Conservation (phyloP, 2,888 invertebrate species). For the Nematopogon swammerdamellus region DNA sequence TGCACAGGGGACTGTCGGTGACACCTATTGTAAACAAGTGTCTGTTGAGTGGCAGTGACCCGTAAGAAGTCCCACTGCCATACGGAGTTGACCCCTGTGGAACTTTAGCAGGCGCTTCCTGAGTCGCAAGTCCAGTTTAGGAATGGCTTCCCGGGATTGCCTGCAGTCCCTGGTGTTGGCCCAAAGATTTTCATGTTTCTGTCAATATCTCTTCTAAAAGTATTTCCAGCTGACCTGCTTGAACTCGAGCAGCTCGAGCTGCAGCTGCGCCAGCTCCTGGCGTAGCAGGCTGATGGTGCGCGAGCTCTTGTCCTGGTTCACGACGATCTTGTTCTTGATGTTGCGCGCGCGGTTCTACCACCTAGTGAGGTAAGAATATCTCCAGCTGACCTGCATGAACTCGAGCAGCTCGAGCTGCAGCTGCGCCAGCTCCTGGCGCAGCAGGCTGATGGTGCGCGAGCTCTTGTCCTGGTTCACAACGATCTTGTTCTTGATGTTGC, state of each 20-base stretch:
- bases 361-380: too few species aligned
- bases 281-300: slow-evolving; percentile 85
- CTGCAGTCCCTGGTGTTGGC: too few species aligned
- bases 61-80: too few species aligned
- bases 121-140: too few species aligned
- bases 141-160: too few species aligned
- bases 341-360: slow-evolving; percentile 95
- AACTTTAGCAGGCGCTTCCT: too few species aligned
- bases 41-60: too few species aligned
- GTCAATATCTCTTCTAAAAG: too few species aligned
- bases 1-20: too few species aligned
- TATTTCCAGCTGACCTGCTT: slow-evolving; percentile 77
- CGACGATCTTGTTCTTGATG: slow-evolving; percentile 90
- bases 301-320: slow-evolving; percentile 88
- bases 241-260: slow-evolving; percentile 88
- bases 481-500: slow-evolving; percentile 95
- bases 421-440: slow-evolving; percentile 84
- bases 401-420: slow-evolving; percentile 89
- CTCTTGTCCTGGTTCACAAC: slow-evolving; percentile 88
- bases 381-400: slow-evolving; percentile 79
- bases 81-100: too few species aligned
- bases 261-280: slow-evolving; percentile 83
- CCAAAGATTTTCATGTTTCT: too few species aligned
- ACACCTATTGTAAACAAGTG: too few species aligned
- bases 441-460: slow-evolving; percentile 82